Base-by-base conservation (phyloP, 2,797 vertebrate species). In the Alcedo atthis region DNA sequence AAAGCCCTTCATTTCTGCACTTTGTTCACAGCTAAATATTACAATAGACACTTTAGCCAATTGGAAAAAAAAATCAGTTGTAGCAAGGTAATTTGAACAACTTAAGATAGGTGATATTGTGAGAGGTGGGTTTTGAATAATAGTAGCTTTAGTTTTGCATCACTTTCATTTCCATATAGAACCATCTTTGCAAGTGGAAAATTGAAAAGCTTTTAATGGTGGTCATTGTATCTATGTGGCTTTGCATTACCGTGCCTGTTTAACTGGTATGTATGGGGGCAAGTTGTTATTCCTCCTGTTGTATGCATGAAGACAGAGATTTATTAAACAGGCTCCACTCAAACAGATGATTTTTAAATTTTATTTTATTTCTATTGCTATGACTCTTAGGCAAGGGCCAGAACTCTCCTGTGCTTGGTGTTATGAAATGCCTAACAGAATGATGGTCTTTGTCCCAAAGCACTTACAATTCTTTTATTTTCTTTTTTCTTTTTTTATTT, bases 1-100 rank as follows among this genome's bases (percentile, higher is more conserved):
- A 54, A 76, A 95, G 86, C 76, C 87, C 93, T 94, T 96, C 85
- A 92, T 92, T 97, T 97, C 87, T 96, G 77, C 80, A 93, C 88
- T 95, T 96, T 88, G 58, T 93, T 96, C 81, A 55, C 37, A 87
- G 94, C 63, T 90, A 90, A 92, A 68, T 93, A 87, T 62, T 78
- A 80, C 87, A 91, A 94, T 87, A 94, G 92, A 59, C 95, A 90
- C 87, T 95, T 93, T 95, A 95, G 68, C 92, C 95, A 85, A 54
- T 28, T 93, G 64, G 49, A 73, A 33, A 24, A 40, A 92, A 80
- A 89, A 62, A 42, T 59, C 64, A 79, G 58, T 92, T 94, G 63
- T 55, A 70, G 58, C 58, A 82, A 89, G 26, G 53, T 85, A 86
- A 91, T 95, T 81, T 68, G n/a, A 84, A 82, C 81, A 79, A 83